Evolutionary conservation across 2,888 invertebrate species (phyloP).

Genomic region (Coelinius sp.): DNA sequence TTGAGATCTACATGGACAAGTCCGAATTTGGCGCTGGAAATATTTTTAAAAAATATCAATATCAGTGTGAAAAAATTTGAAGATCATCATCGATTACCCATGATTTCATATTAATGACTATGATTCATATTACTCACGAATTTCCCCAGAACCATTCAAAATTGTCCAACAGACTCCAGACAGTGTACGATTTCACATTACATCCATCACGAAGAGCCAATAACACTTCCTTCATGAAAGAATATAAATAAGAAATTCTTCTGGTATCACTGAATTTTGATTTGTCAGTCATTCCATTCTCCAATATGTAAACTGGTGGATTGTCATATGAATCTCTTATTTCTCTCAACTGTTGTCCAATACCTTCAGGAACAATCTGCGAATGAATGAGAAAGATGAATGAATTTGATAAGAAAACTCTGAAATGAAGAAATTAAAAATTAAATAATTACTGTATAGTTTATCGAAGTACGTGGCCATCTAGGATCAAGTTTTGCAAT

Average conservation of each 20-base stretch:
- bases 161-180: slow-evolving; percentile 78
- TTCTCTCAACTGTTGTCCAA: slow-evolving; percentile 66
- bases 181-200: slow-evolving; percentile 73
- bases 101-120: too few relatives aligned
- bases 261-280: slow-evolving; percentile 52
- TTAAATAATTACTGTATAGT: slow-evolving; percentile 75
- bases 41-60: neutral
- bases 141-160: slow-evolving; percentile 78
- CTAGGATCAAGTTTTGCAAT: slow-evolving; percentile 73
- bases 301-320: slow-evolving; percentile 65
- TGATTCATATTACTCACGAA: slow-evolving; percentile 72
- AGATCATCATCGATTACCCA: too few relatives aligned
- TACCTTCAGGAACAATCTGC: slow-evolving; percentile 69
- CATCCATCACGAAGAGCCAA: slow-evolving; percentile 72
- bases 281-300: slow-evolving; percentile 66
- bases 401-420: too few relatives aligned
- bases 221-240: slow-evolving; percentile 71
- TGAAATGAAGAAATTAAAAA: too few relatives aligned
- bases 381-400: slow-evolving; percentile 19
- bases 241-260: slow-evolving; percentile 61
- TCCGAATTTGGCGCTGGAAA: neutral
- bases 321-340: slow-evolving; percentile 67
- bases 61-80: too few relatives aligned
- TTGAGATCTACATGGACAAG: neutral
- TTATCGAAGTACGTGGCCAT: slow-evolving; percentile 76